A percentile compares a stretch with the other conserved stretches of the same genome.
phyloP scores from a whole-genome alignment of 2,888 invertebrate genomes.

The Aspidiotus rigidus region DNA sequence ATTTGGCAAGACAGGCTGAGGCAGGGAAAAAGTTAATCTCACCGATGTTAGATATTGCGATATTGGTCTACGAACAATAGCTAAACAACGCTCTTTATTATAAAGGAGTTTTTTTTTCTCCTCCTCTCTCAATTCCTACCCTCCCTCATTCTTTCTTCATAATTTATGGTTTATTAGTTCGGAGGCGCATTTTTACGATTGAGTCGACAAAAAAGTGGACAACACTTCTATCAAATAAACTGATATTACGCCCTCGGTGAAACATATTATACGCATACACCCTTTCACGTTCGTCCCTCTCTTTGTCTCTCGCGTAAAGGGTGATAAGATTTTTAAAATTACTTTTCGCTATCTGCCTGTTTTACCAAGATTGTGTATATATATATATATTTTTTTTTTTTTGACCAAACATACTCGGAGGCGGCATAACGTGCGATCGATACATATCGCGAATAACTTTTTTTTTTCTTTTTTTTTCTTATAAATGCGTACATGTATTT shows the following conservation, averaged over 20 bases:
- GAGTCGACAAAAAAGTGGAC: slow-evolving; percentile 22
- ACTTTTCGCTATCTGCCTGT: slow-evolving; percentile 26
- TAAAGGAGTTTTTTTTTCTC: no score
- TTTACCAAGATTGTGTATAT: slow-evolving; percentile 28
- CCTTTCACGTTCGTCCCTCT: slow-evolving; percentile 8
- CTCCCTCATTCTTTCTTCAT: not conserved
- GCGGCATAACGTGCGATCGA: slow-evolving; percentile 11
- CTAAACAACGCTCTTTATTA: no score
- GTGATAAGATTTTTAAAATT: slow-evolving; percentile 30
- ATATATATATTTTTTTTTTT: slow-evolving; percentile 16
- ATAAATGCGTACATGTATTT: no score
- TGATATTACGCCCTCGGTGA: slow-evolving; percentile 26
- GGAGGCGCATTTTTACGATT: slow-evolving; percentile 24
- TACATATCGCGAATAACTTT: slow-evolving; percentile 7
- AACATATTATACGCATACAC: slow-evolving; percentile 24
- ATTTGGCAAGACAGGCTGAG: no score
- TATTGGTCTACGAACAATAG: no score
- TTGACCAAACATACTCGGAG: not conserved
- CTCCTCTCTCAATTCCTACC: no score
- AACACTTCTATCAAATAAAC: slow-evolving; percentile 31
- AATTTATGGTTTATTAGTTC: slow-evolving; percentile 30
- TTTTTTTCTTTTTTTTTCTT: no score
- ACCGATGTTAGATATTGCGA: no score
- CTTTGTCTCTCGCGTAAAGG: slow-evolving; percentile 16
- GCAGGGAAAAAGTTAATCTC: slow-evolving; percentile 17